These are phyloP conservation scores for Drosophila tsacasi DNA, from an alignment of 1,140 invertebrate genomes.

Conservation along the genomic window DNA sequence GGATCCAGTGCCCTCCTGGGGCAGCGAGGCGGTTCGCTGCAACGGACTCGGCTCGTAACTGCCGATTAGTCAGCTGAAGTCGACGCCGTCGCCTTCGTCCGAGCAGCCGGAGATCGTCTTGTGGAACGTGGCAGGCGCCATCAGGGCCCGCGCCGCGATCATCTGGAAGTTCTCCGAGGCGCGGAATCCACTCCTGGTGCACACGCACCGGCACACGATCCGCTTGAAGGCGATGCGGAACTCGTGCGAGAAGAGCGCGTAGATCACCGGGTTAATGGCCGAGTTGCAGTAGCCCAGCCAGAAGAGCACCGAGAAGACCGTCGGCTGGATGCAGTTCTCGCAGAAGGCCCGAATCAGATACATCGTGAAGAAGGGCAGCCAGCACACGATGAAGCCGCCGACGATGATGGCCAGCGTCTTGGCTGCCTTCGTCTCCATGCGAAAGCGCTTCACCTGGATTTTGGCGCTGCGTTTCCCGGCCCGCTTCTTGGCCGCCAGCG, in stretches of 20 bases:
- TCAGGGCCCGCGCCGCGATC: constrained; percentile 78
- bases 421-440: constrained; percentile 94
- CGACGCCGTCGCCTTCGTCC: constrained; percentile 77
- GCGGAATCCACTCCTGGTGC: constrained; percentile 83
- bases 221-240: constrained; percentile 94
- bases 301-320: constrained; percentile 92
- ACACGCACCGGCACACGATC: constrained; percentile 88
- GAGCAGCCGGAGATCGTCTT: constrained; percentile 84
- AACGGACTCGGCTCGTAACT: constrained; percentile 66
- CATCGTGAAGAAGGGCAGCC: constrained; percentile 95
- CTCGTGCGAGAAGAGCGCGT: constrained; percentile 94
- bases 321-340: constrained; percentile 88
- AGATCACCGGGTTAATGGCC: constrained; percentile 94
- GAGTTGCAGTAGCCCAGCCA: constrained; percentile 98
- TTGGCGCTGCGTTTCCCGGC: constrained; percentile 86
- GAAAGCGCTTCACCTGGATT: constrained; percentile 87
- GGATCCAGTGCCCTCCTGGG: constrained; percentile 49
- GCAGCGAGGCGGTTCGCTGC: constrained; percentile 68
- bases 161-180: constrained; percentile 84
- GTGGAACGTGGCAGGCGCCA: constrained; percentile 83
- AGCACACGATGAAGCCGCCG: constrained; percentile 96
- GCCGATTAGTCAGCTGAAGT: constrained; percentile 83
- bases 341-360: constrained; percentile 92
- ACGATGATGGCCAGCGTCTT: constrained; percentile 96
- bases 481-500: constrained; percentile 80